A percentile compares a stretch with the other conserved stretches of the same genome.
phyloP scores from a whole-genome alignment of 2,113 vertebrate species.

The Acinonyx jubatus region DNA sequence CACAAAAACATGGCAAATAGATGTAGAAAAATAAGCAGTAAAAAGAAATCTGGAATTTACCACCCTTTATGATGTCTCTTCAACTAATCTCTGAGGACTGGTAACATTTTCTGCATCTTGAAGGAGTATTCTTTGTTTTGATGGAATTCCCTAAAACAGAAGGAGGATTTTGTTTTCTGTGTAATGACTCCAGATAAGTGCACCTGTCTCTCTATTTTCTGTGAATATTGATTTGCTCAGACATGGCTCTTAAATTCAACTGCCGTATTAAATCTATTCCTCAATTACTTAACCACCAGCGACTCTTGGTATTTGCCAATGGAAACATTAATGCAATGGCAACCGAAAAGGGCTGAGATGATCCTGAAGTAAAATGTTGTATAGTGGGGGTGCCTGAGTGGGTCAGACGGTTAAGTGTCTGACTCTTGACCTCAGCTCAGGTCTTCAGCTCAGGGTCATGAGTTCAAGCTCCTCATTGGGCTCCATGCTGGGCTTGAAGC shows the following conservation, averaged over 20 bases:
- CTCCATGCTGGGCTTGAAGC: too few species aligned
- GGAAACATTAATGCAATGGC: background rate
- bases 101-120: background rate
- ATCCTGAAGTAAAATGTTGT: background rate
- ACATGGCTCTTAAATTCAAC: background rate
- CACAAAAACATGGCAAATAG: background rate
- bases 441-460: too few species aligned
- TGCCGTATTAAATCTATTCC: background rate
- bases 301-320: background rate
- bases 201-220: background rate
- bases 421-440: too few species aligned
- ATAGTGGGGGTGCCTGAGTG: background rate
- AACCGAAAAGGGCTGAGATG: background rate
- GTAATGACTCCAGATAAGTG: background rate
- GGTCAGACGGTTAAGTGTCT: too few species aligned
- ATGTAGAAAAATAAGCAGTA: background rate
- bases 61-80: background rate
- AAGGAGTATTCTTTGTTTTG: background rate
- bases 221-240: constrained; percentile 16
- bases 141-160: background rate
- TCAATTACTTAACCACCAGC: background rate
- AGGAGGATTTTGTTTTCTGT: background rate
- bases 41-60: background rate
- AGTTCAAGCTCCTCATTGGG: too few species aligned
- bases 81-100: background rate